Percentiles rank a stretch among this genome's conserved stretches.
phyloP scores from a whole-genome alignment of 2,113 vertebrate species.

The Mormyrus lacerda region DNA sequence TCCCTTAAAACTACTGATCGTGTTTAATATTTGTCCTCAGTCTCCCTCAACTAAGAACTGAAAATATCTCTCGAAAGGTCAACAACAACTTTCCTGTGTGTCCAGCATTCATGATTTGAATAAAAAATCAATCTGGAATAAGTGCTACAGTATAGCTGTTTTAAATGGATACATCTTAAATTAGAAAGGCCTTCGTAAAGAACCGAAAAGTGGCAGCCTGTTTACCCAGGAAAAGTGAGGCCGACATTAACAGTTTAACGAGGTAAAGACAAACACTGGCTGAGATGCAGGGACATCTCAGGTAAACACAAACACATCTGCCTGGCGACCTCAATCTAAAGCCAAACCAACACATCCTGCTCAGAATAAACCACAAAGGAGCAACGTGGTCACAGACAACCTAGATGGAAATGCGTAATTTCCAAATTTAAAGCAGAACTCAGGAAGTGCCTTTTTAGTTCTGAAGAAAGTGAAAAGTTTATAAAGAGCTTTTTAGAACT shows the following conservation, averaged over 20 bases:
- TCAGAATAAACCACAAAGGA: background rate
- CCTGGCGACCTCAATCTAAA: background rate
- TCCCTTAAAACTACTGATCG: background rate
- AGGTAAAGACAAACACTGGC: background rate
- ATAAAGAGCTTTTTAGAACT: background rate
- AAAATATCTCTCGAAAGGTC: background rate
- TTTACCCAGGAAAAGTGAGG: background rate
- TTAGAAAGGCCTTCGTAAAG: background rate
- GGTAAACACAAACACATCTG: constrained; percentile 9
- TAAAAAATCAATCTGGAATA: background rate
- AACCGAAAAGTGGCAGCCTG: background rate
- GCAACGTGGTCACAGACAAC: background rate
- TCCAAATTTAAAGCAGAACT: background rate
- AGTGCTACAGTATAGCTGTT: background rate
- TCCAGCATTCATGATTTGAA: background rate
- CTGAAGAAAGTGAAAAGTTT: background rate
- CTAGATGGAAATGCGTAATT: background rate
- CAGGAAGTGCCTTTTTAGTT: background rate
- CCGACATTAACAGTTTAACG: background rate
- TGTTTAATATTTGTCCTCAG: background rate
- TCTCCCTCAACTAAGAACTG: background rate
- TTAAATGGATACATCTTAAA: background rate
- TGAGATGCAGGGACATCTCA: background rate
- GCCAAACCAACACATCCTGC: background rate
- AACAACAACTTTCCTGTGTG: background rate